These are phyloP conservation scores for Murina feae DNA, from an alignment of 2,113 vertebrate genomes.

Conservation along the genomic window DNA sequence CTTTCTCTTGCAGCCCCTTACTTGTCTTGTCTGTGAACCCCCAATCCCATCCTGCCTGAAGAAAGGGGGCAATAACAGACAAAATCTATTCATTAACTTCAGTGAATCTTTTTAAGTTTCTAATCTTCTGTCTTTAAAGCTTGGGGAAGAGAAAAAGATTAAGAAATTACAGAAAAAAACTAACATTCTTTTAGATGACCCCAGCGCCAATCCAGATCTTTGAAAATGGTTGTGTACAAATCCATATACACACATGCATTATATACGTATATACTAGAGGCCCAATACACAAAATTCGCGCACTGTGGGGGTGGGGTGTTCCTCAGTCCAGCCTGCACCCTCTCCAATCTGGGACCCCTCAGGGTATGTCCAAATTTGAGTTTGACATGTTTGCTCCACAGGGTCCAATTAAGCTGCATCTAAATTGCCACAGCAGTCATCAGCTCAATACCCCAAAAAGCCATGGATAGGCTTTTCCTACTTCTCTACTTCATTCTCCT, in stretches of 20 bases:
- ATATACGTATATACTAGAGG: no score
- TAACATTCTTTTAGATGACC: neutral
- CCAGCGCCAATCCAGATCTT: neutral
- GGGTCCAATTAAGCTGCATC: neutral
- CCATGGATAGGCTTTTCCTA: neutral
- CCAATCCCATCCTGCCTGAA: neutral
- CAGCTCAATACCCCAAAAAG: neutral
- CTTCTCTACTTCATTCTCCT: neutral
- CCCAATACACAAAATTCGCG: no score
- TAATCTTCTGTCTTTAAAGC: neutral
- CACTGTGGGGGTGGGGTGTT: no score
- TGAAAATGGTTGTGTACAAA: neutral
- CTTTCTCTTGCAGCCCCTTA: neutral
- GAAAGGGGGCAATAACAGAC: neutral
- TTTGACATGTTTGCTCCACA: neutral
- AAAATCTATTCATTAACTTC: neutral
- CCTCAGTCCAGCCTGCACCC: no score
- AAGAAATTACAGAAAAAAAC: neutral
- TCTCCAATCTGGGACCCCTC: no score
- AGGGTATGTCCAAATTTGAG: no score
- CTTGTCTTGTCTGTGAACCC: neutral
- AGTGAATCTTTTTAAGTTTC: neutral
- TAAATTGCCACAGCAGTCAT: neutral
- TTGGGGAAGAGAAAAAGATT: neutral
- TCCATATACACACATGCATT: neutral